A percentile compares a stretch with the other conserved stretches of the same genome.
Evolutionary conservation across 2,888 invertebrate species (phyloP).

Genomic region (Synanthedon tipuliformis): DNA sequence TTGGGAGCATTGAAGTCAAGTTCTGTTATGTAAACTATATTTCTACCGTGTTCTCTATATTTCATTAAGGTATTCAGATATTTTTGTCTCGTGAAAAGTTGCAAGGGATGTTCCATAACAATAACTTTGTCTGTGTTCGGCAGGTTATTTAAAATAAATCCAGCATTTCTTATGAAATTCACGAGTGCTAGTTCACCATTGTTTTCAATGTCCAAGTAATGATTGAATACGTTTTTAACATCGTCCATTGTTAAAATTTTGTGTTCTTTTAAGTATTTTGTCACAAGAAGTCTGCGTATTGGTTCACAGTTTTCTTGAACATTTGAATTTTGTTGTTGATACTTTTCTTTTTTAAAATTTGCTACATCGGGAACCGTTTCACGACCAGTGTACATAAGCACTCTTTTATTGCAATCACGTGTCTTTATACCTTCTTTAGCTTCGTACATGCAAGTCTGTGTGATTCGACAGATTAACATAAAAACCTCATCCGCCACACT

Average conservation of each 20-base stretch:
- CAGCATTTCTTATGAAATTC: not conserved
- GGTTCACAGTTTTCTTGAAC: not conserved
- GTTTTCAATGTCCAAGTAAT: no score
- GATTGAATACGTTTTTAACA: not conserved
- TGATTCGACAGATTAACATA: no score
- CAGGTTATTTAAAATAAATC: not conserved
- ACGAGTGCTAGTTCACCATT: no score
- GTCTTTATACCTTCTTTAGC: not conserved
- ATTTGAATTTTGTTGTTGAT: no score
- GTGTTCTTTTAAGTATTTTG: not conserved
- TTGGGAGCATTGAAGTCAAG: no score
- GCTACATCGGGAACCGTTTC: not conserved
- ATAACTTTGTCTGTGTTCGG: slow-evolving; percentile 1
- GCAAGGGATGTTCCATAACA: slow-evolving; percentile 6
- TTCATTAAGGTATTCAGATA: slow-evolving; percentile 3
- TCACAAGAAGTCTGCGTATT: not conserved
- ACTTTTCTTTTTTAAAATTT: no score
- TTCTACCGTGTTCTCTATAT: not conserved
- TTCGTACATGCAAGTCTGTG: not conserved
- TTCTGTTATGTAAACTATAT: slow-evolving; percentile 5
- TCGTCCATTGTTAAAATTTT: not conserved
- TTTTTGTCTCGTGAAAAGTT: slow-evolving; percentile 2
- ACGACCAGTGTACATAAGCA: not conserved
- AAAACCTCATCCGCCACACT: no score
- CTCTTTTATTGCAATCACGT: not conserved